phyloP scores from a whole-genome alignment of 1,140 invertebrate species.

The Globodera rostochiensis region DNA sequence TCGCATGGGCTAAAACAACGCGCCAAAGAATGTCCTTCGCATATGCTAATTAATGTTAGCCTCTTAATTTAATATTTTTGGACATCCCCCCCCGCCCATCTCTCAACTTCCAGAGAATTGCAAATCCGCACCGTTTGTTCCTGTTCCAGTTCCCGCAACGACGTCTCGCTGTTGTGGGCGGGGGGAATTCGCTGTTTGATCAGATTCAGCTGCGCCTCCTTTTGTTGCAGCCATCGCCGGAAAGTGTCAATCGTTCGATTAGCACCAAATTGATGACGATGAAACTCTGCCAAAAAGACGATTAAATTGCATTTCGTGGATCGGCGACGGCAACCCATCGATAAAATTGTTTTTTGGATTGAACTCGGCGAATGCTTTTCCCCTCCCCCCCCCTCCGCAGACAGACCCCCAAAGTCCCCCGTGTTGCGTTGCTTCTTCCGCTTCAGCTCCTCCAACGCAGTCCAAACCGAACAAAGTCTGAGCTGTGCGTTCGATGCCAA shows the following conservation, averaged over 20 bases:
- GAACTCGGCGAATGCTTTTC: background rate
- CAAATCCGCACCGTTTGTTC: slow-evolving; percentile 28
- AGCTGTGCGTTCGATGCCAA: slow-evolving; percentile 10
- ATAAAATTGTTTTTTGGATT: background rate
- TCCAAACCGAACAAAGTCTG: slow-evolving; percentile 2
- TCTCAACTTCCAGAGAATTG: no score
- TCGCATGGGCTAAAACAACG: no score
- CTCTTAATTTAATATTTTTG: no score
- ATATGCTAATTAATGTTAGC: no score
- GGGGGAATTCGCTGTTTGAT: slow-evolving; percentile 31
- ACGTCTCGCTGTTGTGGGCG: slow-evolving; percentile 5
- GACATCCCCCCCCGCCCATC: no score
- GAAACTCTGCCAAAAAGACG: background rate
- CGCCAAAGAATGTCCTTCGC: no score
- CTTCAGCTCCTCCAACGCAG: slow-evolving; percentile 5
- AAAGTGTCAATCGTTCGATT: background rate
- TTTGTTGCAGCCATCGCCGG: slow-evolving; percentile 34
- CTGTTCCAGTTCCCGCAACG: slow-evolving; percentile 9
- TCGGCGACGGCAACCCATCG: background rate
- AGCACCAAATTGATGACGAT: background rate
- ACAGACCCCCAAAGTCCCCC: background rate
- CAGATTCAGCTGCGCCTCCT: slow-evolving; percentile 22
- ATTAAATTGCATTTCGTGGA: no score
- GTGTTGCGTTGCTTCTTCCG: background rate
- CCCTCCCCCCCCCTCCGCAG: background rate